Evolutionary conservation across 2,797 vertebrate genomes (phyloP), one percentile per base, ranked within the genome.

Genomic region (Chelidonichthys spinosus): DNA sequence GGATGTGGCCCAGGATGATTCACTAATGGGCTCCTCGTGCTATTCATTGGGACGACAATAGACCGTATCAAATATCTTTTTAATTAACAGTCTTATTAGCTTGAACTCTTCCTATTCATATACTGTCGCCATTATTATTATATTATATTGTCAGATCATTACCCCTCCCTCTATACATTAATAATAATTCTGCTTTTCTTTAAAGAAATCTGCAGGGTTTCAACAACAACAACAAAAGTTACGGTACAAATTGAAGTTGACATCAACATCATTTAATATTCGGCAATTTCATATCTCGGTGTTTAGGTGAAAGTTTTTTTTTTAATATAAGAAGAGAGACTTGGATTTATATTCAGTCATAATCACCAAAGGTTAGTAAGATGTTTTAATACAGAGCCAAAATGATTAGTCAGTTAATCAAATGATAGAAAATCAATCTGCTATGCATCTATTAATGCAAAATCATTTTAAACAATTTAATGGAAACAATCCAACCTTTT

Each of bases 1-100:
- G 14, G 63, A 78, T 78, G 63, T 49, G 39, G 52, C 61, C 25
- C 14, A 4, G n/a, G 59, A 64, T 83, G 81, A 84, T 74, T 79
- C 46, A 40, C 68, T 77, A 67, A 86, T 70, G 39, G 68, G 6
- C 66, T n/a, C 47, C 18, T 49, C 47, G 18, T n/a, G 47, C 47
- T 46, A 6, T 72, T 67, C 54, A 25, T 36, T 65, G 55, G 63
- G 39, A 61, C 46, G 36, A 11, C 7, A 11, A 8, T 13, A 32
- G 18, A 18, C 5, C 70, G 9, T 39, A 37, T 60, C n/a, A 53
- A 44, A 67, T 43, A n/a, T 52, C 14, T n/a, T 49, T 42, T 52
- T 17, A 37, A 40, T 43, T 32, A 66, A 7, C 5, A 32, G 4
- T 25, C 39, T 62, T 63, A 18, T 58, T 49, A 47, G 17, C 3